Evolutionary conservation across 1,140 invertebrate genomes (phyloP), one percentile per base, ranked within the genome.

Genomic region (Psix sp.): DNA sequence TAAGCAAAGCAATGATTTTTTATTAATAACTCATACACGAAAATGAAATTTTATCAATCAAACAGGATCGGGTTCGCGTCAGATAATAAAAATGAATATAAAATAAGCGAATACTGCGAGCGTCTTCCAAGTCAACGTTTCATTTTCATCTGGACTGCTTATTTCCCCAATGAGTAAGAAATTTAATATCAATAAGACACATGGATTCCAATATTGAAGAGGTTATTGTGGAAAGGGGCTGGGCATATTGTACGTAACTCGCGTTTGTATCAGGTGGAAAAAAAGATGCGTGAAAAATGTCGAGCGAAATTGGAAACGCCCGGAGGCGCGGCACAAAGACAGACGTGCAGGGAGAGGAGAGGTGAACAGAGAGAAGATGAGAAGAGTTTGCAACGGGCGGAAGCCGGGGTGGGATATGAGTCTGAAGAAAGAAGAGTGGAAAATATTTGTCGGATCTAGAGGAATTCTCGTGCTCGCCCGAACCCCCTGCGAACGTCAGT

Each of bases 381-480:
- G 46, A 40, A 49, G 52, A 57, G 52, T 48, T 43, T 35, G 38
- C 56, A 71, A 65, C 10, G 31, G 16, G 14, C 13, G 13, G 24
- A 20, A 40, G 13, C 5, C n/a, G n/a, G n/a, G n/a, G n/a, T 7
- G 31, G 35, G 75, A 74, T 65, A 48, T 39, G 59, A 59, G 38
- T 63, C 59, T 51, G 57, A 65, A 60, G 59, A 65, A 72, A 72
- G 68, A 65, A 60, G 72, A 75, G 49, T 51, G 72, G 63, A 65
- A 65, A 70, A 75, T 75, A 75, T 75, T 75, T 65, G 72, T 65
- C 54, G 62, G 62, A 67, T 67, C 70, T 67, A 38, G 54, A 38
- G 62, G 62, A 66, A 74, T 67, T 60, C 71, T 66, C 63, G 54
- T 62, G 56, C 71, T 56, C 56, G 49, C 39, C 29, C 52, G 59